Evolutionary conservation across 2,113 vertebrate species (phyloP).

Genomic region (Centrocercus urophasianus): DNA sequence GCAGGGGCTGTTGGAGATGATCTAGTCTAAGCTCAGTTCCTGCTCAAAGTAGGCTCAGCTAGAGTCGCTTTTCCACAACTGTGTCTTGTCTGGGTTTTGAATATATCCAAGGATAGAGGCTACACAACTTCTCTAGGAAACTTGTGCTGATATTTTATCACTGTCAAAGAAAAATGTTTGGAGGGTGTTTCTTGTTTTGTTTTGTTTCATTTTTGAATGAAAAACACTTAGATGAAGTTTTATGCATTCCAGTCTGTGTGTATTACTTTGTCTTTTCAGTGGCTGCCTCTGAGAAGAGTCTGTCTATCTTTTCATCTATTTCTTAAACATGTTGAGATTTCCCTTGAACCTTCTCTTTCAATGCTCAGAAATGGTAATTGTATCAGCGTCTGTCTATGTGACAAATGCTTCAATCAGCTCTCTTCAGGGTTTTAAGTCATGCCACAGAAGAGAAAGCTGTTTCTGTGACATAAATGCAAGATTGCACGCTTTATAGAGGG

Average conservation of each 20-base stretch:
- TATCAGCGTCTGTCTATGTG: background rate
- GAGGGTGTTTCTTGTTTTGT: background rate
- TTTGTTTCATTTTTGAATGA: background rate
- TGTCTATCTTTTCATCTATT: background rate
- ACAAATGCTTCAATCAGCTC: background rate
- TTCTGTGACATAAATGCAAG: background rate
- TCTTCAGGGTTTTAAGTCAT: background rate
- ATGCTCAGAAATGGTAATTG: background rate
- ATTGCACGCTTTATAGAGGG: background rate
- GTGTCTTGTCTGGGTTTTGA: background rate
- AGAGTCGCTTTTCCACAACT: rapidly evolving
- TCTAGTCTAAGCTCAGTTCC: background rate
- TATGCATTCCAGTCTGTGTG: background rate
- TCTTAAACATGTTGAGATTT: background rate
- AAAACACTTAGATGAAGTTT: background rate
- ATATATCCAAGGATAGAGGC: background rate
- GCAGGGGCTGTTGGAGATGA: background rate
- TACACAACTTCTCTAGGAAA: background rate
- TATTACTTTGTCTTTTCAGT: background rate
- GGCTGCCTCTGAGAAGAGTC: background rate
- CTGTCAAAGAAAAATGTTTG: background rate
- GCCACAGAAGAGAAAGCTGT: background rate
- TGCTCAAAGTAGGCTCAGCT: background rate
- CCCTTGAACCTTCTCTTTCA: background rate
- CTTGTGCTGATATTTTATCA: background rate